Conservation (phyloP, 2,797 vertebrate genomes). For the Sorex maritimensis region DNA sequence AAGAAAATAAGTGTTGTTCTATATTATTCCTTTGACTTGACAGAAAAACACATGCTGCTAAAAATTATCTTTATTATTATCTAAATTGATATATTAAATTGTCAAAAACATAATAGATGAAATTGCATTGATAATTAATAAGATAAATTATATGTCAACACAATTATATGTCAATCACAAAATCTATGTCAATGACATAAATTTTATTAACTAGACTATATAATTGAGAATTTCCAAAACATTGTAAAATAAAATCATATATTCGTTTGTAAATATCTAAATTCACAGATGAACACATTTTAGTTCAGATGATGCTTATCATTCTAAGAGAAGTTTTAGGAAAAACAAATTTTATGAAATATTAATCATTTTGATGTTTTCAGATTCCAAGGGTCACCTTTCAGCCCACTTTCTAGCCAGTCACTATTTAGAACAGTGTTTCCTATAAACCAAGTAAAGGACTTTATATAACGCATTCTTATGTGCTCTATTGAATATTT, state of each 20-base stretch:
- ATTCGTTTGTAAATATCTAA: constrained; percentile 21
- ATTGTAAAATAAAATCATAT: not conserved
- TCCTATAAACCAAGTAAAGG: not conserved
- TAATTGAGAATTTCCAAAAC: not conserved
- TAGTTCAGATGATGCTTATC: not conserved
- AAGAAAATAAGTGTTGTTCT: not conserved
- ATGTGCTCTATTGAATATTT: not conserved
- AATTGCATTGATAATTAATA: not conserved
- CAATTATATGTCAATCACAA: too few relatives aligned
- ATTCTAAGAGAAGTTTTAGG: not conserved
- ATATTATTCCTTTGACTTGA: not conserved
- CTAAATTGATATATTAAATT: not conserved
- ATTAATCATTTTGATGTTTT: not conserved
- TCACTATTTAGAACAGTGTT: not conserved
- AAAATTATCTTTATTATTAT: not conserved
- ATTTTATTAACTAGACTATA: not conserved
- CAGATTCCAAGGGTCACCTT: not conserved
- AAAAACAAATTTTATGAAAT: not conserved
- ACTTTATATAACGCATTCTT: not conserved
- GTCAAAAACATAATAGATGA: constrained; percentile 1
- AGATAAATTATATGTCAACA: not conserved
- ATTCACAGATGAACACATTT: not conserved
- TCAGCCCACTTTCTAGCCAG: not conserved
- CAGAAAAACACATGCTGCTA: not conserved
- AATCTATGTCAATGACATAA: not conserved